phyloP scores from a whole-genome alignment of 1,140 invertebrate species.

The Bombus superbus region DNA sequence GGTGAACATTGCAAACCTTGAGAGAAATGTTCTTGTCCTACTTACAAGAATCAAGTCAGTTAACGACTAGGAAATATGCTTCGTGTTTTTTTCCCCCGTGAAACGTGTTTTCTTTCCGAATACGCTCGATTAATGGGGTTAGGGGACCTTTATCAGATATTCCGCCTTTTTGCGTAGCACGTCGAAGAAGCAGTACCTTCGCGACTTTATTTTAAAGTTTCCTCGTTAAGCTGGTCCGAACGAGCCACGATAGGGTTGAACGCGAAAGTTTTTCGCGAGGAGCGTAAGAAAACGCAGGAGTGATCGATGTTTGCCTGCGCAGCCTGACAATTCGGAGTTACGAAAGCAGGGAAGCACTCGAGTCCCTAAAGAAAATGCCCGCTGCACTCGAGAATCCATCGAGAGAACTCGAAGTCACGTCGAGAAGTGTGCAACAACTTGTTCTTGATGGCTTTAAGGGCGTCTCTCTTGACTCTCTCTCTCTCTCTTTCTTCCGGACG shows the following conservation, averaged over 20 bases:
- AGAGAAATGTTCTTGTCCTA: background rate
- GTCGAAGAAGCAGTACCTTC: constrained; percentile 34
- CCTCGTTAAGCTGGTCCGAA: constrained; percentile 54
- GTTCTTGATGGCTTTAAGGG: constrained; percentile 69
- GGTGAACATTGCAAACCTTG: background rate
- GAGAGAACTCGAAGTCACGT: constrained; percentile 60
- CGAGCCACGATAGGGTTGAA: background rate
- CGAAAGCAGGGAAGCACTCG: constrained; percentile 19
- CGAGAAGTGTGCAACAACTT: constrained; percentile 60
- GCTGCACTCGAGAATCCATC: constrained; percentile 49
- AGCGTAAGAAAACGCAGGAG: constrained; percentile 31
- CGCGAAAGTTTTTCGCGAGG: background rate
- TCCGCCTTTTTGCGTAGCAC: constrained; percentile 32
- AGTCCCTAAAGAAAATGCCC: constrained; percentile 45
- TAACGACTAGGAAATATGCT: background rate
- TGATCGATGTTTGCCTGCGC: constrained; percentile 48
- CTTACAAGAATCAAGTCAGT: background rate
- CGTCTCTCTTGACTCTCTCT: constrained; percentile 1
- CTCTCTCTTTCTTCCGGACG: constrained; percentile 39
- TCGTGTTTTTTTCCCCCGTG: too few relatives aligned
- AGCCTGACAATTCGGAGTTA: constrained; percentile 28
- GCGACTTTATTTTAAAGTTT: constrained; percentile 54
- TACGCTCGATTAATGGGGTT: background rate
- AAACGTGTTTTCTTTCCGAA: background rate
- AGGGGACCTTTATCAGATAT: too few relatives aligned